Base-by-base conservation (phyloP, 2,888 invertebrate species). In the Lasioglossum zephyrum region DNA sequence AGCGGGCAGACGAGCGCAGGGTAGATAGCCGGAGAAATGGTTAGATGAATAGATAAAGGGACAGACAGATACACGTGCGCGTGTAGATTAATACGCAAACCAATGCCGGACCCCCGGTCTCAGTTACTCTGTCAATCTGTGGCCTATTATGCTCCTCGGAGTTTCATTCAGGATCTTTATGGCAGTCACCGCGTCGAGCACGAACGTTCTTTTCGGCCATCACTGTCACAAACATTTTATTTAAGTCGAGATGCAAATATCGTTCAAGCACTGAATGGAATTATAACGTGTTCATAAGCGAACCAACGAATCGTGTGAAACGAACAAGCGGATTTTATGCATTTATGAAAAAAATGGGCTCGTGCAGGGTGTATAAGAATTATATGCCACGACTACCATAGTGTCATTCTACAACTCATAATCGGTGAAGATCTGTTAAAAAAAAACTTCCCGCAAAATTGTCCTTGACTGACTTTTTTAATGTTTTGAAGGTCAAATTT, bases 1-100 rank as follows among this genome's bases (percentile, higher is more conserved):
- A 93, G 89, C 90, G 89, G 90, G 84, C 80, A 78, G 86, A 39
- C 87, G 85, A 83, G 87, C 84, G 85, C 85, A 77, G 86, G 86
- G 79, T 73, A 22, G 53, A 22, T 53, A 69, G 70, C 49, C 81
- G 72, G 79, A 78, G 73, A 86, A 82, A 86, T 69, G 83, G 77
- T 74, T 87, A 85, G 85, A 86, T 79, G 85, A 85, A 86, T 82
- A 81, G 86, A 86, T 86, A 86, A 86, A 81, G 86, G 86, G 49
- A 69, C 75, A 79, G 53, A 63, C 57, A 73, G 85, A 82, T 82
- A 79, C 57, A 84, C 49, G 66, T 31, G 60, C 53, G 66, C 49
- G 82, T 18, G 76, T 69, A 66, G 75, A 79, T 83, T 85, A 79
- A 79, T 79, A 47, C 83, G 31, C 18, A 18, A 47, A 74, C 82